Evolutionary conservation across 2,888 invertebrate genomes (phyloP).

Genomic region (Siphlonurus alternatus): DNA sequence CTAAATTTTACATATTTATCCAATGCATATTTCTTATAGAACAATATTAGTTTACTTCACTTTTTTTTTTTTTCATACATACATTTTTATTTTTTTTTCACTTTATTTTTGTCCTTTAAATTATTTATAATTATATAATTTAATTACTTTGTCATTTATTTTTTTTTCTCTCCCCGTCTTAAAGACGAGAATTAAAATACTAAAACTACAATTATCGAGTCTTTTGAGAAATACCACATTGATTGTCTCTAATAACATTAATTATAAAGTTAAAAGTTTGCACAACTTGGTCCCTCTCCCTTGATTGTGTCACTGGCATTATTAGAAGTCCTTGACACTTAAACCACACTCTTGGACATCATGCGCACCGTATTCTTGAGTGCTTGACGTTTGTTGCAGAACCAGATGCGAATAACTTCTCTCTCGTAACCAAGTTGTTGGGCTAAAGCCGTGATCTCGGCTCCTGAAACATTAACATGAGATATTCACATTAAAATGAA

Average conservation of each 20-base stretch:
- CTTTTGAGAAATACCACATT: neutral
- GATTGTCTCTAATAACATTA: neutral
- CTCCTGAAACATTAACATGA: constrained; percentile 42
- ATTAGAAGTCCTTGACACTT: neutral
- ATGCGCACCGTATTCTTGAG: constrained; percentile 93
- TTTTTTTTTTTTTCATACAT: neutral
- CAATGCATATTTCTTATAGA: neutral
- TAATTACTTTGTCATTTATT: neutral
- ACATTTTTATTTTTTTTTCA: neutral
- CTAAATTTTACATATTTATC: neutral
- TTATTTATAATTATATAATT: neutral
- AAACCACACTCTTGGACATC: constrained; percentile 58
- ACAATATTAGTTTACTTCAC: neutral
- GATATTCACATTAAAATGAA: too few species aligned
- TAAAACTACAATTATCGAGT: neutral
- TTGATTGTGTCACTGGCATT: neutral
- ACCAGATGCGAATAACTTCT: constrained; percentile 98
- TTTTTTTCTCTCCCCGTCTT: neutral
- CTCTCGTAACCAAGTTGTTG: constrained; percentile 93
- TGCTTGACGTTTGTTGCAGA: constrained; percentile 96
- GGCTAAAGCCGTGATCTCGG: constrained; percentile 89
- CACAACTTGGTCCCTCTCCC: neutral
- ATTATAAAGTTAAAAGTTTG: neutral
- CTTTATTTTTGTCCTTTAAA: neutral
- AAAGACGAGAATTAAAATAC: neutral